phyloP scores from a whole-genome alignment of 2,888 invertebrate genomes.

The Eupithecia centaureata region DNA sequence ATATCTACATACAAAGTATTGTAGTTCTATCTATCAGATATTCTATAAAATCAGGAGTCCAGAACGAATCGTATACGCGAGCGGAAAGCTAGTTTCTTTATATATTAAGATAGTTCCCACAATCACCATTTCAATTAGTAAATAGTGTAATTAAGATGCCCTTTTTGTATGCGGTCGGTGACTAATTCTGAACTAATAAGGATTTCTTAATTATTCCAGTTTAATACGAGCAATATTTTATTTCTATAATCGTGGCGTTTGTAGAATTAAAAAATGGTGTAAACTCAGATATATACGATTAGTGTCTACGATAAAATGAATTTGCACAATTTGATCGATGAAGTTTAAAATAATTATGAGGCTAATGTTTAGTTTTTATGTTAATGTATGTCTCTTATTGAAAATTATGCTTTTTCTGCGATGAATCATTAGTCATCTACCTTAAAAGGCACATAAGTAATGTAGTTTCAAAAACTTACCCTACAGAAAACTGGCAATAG shows the following conservation, averaged over 20 bases:
- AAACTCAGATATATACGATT: neutral
- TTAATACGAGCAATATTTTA: neutral
- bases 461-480: neutral
- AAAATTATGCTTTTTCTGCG: neutral
- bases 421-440: neutral
- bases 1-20: too few relatives aligned
- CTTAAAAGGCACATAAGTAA: neutral
- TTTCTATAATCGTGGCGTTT: neutral
- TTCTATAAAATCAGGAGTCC: too few relatives aligned
- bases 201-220: slow-evolving; percentile 16
- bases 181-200: slow-evolving; percentile 27
- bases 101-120: neutral
- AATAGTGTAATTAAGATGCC: slow-evolving; percentile 22
- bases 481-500: neutral
- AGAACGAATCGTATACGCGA: too few relatives aligned
- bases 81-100: too few relatives aligned
- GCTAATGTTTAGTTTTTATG: neutral
- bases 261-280: neutral
- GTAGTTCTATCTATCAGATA: too few relatives aligned
- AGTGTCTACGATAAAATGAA: neutral
- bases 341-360: neutral
- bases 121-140: slow-evolving; percentile 17
- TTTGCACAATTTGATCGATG: neutral
- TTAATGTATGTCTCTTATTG: neutral
- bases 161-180: slow-evolving; percentile 23